Conservation (phyloP, 2,888 invertebrate species). For the Eupeodes luniger region DNA sequence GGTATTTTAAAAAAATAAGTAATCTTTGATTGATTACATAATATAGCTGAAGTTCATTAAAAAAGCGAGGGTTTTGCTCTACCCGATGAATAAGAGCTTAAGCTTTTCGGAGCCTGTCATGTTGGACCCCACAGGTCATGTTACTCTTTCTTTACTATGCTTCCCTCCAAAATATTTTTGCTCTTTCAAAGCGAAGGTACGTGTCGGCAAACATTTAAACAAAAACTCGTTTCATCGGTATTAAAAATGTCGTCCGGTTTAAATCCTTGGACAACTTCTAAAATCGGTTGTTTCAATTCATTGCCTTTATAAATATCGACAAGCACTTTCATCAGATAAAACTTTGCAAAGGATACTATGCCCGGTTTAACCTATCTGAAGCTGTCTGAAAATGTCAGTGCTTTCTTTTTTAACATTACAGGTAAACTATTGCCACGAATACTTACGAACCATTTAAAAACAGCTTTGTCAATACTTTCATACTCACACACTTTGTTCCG, state of each 20-base stretch:
- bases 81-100: not conserved
- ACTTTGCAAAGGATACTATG: too few relatives aligned
- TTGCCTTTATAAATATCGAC: too few relatives aligned
- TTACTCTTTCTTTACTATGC: too few relatives aligned
- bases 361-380: too few relatives aligned
- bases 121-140: too few relatives aligned
- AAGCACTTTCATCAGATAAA: too few relatives aligned
- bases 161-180: conserved; percentile 38
- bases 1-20: too few relatives aligned
- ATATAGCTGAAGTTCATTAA: not conserved
- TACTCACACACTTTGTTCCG: not conserved
- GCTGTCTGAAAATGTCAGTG: not conserved
- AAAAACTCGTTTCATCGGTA: conserved; percentile 10
- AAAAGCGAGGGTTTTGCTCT: conserved; percentile 16
- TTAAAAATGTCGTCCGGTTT: conserved; percentile 44
- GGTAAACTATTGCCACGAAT: not conserved
- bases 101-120: conserved; percentile 14
- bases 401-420: not conserved
- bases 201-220: conserved; percentile 36
- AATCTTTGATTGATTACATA: too few relatives aligned
- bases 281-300: conserved; percentile 1
- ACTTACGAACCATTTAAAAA: not conserved
- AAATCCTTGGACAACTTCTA: conserved; percentile 33
- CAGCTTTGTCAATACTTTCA: not conserved
- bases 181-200: not conserved